These are phyloP conservation scores for Tiliqua scincoides DNA, from an alignment of 2,113 vertebrate genomes.

Conservation along the genomic window DNA sequence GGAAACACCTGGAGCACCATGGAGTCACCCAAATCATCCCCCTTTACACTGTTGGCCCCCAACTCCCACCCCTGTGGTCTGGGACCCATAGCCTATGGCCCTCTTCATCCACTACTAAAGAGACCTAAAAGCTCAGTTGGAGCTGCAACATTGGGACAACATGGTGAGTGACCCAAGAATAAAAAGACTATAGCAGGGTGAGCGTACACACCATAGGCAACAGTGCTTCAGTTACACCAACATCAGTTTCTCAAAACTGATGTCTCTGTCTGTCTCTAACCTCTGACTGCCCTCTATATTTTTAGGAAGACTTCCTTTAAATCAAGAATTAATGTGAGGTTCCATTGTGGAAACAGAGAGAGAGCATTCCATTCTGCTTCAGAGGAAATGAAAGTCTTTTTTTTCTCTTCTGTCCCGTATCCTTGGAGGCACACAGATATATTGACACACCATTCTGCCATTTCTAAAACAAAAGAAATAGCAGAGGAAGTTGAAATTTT, in stretches of 20 bases:
- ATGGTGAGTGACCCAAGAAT: not conserved
- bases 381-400: slow-evolving; percentile 1
- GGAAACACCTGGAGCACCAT: too few relatives aligned
- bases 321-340: not conserved
- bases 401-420: not conserved
- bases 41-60: too few relatives aligned
- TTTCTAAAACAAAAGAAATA: slow-evolving; percentile 21
- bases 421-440: slow-evolving; percentile 6
- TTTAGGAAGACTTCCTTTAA: not conserved
- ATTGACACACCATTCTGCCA: slow-evolving; percentile 5
- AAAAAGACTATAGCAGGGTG: not conserved
- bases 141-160: not conserved
- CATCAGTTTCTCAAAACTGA: not conserved
- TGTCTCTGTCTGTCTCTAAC: not conserved
- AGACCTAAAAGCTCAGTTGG: too few relatives aligned
- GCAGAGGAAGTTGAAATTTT: not conserved
- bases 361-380: slow-evolving; percentile 2
- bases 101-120: too few relatives aligned
- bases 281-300: not conserved
- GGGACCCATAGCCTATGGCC: too few relatives aligned
- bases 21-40: too few relatives aligned
- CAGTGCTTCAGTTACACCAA: not conserved
- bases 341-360: not conserved
- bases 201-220: not conserved
- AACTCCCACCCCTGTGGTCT: too few relatives aligned